A percentile compares a stretch with the other conserved stretches of the same genome.
Conservation (phyloP, 2,888 invertebrate species). For the Aleiodes alternator region DNA sequence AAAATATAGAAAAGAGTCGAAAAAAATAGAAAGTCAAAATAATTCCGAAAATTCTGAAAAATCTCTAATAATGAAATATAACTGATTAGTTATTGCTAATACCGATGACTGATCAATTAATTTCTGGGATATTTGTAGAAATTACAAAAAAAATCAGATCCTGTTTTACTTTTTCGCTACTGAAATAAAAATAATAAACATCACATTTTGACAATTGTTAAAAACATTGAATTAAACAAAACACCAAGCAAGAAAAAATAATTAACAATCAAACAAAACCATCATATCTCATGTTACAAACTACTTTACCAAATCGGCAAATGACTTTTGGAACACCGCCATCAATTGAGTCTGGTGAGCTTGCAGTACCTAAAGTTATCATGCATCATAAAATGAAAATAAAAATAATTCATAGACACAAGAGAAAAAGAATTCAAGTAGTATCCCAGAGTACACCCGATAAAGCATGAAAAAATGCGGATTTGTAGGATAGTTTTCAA, state of each 20-base stretch:
- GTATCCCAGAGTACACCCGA: not conserved
- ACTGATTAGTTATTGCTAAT: no score
- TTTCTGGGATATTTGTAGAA: no score
- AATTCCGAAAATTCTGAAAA: no score
- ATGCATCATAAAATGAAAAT: slow-evolving; percentile 52
- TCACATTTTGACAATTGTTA: not conserved
- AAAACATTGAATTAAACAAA: not conserved
- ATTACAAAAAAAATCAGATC: no score
- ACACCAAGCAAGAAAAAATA: not conserved
- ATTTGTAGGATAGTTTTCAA: no score
- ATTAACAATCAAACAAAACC: slow-evolving; percentile 7
- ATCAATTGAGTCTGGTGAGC: slow-evolving; percentile 65
- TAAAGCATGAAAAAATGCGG: no score
- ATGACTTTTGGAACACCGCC: slow-evolving; percentile 69
- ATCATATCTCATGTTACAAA: slow-evolving; percentile 57
- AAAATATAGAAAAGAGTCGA: no score
- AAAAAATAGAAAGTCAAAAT: no score
- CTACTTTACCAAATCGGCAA: slow-evolving; percentile 73
- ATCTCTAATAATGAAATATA: no score
- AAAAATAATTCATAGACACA: slow-evolving; percentile 9
- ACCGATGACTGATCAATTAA: no score
- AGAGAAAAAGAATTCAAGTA: not conserved
- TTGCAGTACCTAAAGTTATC: slow-evolving; percentile 70
- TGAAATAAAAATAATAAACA: no score
- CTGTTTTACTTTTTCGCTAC: no score